These are phyloP conservation scores for Actinia tenebrosa DNA, from an alignment of 64 coral and sea anemone species.

Conservation along the genomic window DNA sequence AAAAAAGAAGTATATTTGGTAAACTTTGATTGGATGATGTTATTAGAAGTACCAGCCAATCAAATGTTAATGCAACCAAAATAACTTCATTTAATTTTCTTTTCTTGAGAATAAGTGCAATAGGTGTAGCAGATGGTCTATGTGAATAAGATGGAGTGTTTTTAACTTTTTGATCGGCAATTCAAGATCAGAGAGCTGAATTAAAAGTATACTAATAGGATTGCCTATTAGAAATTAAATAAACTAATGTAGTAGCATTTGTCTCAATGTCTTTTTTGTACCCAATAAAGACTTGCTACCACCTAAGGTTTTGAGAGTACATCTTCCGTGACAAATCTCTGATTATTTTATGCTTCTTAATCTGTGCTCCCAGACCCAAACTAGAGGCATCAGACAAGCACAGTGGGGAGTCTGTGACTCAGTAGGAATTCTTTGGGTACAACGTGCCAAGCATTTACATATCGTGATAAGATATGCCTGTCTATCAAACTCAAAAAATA, in stretches of 20 bases:
- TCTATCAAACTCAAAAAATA: neutral
- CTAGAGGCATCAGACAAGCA: neutral
- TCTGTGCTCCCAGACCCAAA: neutral
- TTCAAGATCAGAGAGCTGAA: neutral
- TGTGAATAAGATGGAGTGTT: neutral
- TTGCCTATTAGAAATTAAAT: neutral
- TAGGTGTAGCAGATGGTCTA: neutral
- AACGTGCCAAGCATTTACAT: neutral
- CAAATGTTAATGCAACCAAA: neutral
- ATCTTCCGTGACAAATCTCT: neutral
- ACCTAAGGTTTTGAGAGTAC: neutral
- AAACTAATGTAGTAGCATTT: neutral
- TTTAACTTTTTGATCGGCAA: neutral
- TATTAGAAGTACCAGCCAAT: neutral
- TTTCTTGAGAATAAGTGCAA: neutral
- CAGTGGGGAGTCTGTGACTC: neutral
- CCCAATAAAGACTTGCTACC: neutral
- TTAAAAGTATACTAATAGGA: neutral
- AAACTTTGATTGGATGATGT: neutral
- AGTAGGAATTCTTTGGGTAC: neutral
- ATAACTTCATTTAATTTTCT: neutral
- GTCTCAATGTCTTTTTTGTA: neutral
- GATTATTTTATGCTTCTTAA: neutral
- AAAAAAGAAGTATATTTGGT: neutral
- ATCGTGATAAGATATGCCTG: neutral